Evolutionary conservation across 1,140 invertebrate genomes (phyloP), one percentile per base, ranked within the genome.

Genomic region (Lepidurus arcticus): DNA sequence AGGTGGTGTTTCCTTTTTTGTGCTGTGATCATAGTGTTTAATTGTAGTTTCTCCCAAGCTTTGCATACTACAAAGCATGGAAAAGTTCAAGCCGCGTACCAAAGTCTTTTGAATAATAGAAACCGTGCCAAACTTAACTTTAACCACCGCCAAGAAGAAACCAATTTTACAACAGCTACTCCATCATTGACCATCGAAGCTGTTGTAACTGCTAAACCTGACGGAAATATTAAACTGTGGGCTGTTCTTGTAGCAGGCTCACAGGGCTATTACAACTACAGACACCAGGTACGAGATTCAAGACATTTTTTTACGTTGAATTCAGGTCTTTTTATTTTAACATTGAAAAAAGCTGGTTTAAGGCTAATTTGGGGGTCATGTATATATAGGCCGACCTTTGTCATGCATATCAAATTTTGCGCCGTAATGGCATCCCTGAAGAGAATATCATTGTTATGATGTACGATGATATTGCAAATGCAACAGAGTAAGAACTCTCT

Each of bases 401-500:
- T 78, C 90, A 90, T 84, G 88, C 90, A 10, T 91, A 90, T 82
- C 90, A 91, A 78, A 84, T 90, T 74, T 78, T 91, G n/a, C 82
- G 84, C 21, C 82, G 81, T 42, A 86, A 90, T 85, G 90, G 90
- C 73, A 85, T 91, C 78, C 86, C 88, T 13, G 85, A 86, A 78
- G 88, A 89, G 80, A 84, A 87, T 73, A 91, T 91, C 78, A 85
- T 91, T 77, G 87, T 88, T 13, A 88, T 91, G 87, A 90, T 90
- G 88, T 89, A 87, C 82, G 90, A 91, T 85, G 90, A 91, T 81
- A 87, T 91, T 79, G 90, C 89, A 7, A 73, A 88, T 79, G 87
- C 86, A 82, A 26, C 73, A 75, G 82, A 85, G 88, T 89, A 85
- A 86, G 24, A 7, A 79, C 5, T 11, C 43, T 16, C 11, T 8